Conservation (phyloP, 2,113 vertebrate genomes). For the Cynoglossus semilaevis region DNA sequence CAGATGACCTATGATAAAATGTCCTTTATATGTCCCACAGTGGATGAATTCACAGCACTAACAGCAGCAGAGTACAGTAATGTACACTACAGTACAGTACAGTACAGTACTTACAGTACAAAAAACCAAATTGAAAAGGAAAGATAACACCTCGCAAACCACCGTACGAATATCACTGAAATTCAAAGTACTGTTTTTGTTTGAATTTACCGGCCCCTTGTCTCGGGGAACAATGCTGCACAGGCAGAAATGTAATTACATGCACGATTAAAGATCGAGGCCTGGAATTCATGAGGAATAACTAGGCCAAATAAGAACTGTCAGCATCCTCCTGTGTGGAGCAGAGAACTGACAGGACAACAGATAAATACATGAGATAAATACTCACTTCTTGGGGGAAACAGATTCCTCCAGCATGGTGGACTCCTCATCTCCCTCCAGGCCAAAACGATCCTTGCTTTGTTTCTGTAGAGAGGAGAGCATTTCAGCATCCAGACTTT, state of each 20-base stretch:
- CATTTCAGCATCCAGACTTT: conserved; percentile 1
- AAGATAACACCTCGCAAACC: background rate
- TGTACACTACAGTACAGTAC: no score
- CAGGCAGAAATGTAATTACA: conserved; percentile 56
- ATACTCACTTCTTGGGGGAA: conserved; percentile 93
- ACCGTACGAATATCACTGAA: background rate
- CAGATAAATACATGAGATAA: conserved; percentile 10
- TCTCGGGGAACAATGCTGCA: conserved; percentile 9
- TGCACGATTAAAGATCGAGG: conserved; percentile 43
- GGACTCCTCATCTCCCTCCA: conserved; percentile 97
- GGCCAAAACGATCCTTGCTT: conserved; percentile 97
- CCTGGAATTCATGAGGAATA: conserved; percentile 37
- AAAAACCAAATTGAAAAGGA: no score
- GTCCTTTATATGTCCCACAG: no score
- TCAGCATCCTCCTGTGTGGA: conserved; percentile 16
- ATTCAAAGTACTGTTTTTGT: conserved; percentile 30
- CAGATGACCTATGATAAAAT: no score
- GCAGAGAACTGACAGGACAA: background rate
- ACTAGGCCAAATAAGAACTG: conserved; percentile 24
- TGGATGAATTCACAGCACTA: no score
- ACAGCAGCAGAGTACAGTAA: no score
- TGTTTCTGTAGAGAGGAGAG: conserved; percentile 82
- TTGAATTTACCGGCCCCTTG: conserved; percentile 15
- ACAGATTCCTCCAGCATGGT: conserved; percentile 98
- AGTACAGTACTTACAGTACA: no score